Percentiles rank a stretch among this genome's conserved stretches.
Evolutionary conservation across 1,140 invertebrate species (phyloP).

Genomic region (Drosophila orosa): DNA sequence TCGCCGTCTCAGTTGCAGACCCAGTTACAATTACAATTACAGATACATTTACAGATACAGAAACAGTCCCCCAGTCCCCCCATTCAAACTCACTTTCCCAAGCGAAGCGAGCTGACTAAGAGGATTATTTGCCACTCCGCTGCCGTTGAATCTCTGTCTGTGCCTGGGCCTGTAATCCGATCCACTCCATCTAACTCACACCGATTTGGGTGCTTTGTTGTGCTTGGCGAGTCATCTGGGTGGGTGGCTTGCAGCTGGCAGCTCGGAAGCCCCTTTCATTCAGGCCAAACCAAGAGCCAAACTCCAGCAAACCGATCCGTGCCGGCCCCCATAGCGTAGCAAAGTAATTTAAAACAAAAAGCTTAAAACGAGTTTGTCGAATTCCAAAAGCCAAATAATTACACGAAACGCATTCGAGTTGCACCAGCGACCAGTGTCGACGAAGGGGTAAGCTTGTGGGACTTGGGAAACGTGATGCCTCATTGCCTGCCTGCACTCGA

Average conservation of each 20-base stretch:
- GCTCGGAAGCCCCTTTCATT: constrained; percentile 41
- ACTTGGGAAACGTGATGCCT: constrained; percentile 34
- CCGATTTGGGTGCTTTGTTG: constrained; percentile 46
- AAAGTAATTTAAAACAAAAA: constrained; percentile 52
- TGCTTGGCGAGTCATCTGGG: constrained; percentile 47
- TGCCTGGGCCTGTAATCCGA: constrained; percentile 38
- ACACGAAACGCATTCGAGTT: constrained; percentile 47
- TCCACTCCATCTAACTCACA: constrained; percentile 55
- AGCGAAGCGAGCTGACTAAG: constrained; percentile 36
- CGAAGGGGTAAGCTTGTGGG: constrained; percentile 17
- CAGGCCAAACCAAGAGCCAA: constrained; percentile 15
- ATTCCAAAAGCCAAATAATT: constrained; percentile 55
- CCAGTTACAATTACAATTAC: constrained; percentile 24
- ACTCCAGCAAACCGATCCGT: constrained; percentile 24
- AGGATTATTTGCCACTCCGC: constrained; percentile 51
- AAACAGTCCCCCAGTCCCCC: constrained; percentile 1
- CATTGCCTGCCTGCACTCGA: constrained; percentile 14
- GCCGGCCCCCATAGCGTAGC: background rate
- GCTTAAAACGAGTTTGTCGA: constrained; percentile 56
- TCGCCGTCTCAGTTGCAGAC: constrained; percentile 12
- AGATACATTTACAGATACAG: background rate
- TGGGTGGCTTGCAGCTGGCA: constrained; percentile 28
- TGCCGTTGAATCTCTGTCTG: constrained; percentile 36
- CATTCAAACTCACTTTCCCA: constrained; percentile 30
- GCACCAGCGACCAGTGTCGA: constrained; percentile 18